Evolutionary conservation across 1,140 invertebrate species (phyloP), one percentile per base, ranked within the genome.

Genomic region (Drosophila lacertosa): DNA sequence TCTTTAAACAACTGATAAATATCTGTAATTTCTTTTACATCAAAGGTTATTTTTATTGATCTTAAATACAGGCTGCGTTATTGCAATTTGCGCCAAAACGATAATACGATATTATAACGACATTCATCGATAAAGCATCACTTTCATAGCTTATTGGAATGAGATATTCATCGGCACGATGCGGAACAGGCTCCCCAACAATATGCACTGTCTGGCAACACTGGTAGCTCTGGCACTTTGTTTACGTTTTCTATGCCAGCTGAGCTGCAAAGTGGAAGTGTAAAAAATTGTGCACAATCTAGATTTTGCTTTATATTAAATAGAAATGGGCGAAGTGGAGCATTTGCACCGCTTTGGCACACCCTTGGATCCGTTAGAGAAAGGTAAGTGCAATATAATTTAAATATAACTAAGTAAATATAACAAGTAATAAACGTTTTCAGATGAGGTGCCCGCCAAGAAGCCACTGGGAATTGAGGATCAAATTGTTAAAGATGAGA

Each of bases 401-500:
- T 3, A 0, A 18, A 4, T 1, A 2, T 4, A n/a, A n/a, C n/a
- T 15, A 2, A 6, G 1, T 6, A 18, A 0, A 7, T n/a, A 5
- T 0, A 0, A 9, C 1, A 6, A 4, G 0, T 10, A 15, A 26
- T 73, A 63, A 74, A 75, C 35, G 62, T 62, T 90, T 89, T 22
- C 76, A 97, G 96, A 97, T 92, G 94, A 94, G 66, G 91, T 97
- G 39, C 95, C 96, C 2, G 93, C 94, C 40, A 98, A 97, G 88
- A 96, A 96, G 74, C 95, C 97, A 9, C 93, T 95, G 20, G 92
- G 93, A n/a, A 92, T 98, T 45, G 95, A 97, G 92, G 97, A 99
- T 83, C 97, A 99, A 92, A 95, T 96, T 80, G 98, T 96, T 0
- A 95, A 94, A 48, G 99, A 99, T 92, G 95, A 95, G 47, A 94